phyloP scores from a whole-genome alignment of 2,113 vertebrate species.

The Cyanoramphus novaezelandiae region DNA sequence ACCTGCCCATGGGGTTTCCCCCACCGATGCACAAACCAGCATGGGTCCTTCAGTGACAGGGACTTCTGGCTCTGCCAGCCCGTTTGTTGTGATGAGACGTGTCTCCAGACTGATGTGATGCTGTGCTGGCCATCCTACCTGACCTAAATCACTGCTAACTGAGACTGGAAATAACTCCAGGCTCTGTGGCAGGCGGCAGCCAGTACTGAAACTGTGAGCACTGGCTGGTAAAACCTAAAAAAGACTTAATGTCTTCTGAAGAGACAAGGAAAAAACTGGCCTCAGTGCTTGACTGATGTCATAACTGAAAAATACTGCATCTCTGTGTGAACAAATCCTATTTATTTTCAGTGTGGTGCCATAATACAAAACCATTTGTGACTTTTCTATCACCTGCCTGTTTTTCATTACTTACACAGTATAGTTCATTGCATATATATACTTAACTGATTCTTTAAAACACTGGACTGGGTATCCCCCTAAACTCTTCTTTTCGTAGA shows the following conservation, averaged over 20 bases:
- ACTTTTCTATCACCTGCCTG: not conserved
- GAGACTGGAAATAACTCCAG: not conserved
- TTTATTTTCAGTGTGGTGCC: not conserved
- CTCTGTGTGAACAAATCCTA: not conserved
- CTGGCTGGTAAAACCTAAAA: not conserved
- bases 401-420: not conserved
- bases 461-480: not conserved
- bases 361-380: not conserved
- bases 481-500: not conserved
- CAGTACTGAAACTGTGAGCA: not conserved
- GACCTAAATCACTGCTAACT: not conserved
- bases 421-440: not conserved
- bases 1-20: not conserved
- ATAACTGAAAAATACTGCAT: not conserved
- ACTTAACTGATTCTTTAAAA: not conserved
- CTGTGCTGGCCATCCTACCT: not conserved
- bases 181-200: not conserved
- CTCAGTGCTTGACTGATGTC: not conserved
- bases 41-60: not conserved
- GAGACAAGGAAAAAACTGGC: not conserved
- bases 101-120: not conserved
- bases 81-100: rapidly evolving
- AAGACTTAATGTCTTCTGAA: not conserved
- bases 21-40: not conserved
- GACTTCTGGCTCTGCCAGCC: not conserved